Evolutionary conservation across 2,888 invertebrate genomes (phyloP).

Genomic region (Horisme vitalbata): DNA sequence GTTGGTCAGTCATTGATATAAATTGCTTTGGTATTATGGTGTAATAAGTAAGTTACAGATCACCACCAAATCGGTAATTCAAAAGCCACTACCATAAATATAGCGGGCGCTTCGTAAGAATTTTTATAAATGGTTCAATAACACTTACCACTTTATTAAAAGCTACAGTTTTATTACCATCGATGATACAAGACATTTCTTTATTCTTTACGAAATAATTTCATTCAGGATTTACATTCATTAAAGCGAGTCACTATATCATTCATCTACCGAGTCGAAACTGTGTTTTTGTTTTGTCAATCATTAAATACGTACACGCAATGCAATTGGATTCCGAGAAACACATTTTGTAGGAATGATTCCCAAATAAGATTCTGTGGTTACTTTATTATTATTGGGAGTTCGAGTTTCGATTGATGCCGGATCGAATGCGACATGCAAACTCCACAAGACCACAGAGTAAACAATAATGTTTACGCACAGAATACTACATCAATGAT

Average conservation of each 20-base stretch:
- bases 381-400: slow-evolving; percentile 65
- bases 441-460: slow-evolving; percentile 34
- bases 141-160: slow-evolving; percentile 24
- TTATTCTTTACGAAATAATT: slow-evolving; percentile 29
- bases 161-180: slow-evolving; percentile 19
- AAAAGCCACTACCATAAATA: slow-evolving; percentile 20
- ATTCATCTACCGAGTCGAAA: slow-evolving; percentile 37
- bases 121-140: slow-evolving; percentile 17
- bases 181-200: slow-evolving; percentile 15
- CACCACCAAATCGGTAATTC: slow-evolving; percentile 33
- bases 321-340: slow-evolving; percentile 58
- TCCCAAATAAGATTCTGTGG: slow-evolving; percentile 52
- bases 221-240: slow-evolving; percentile 34
- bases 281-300: slow-evolving; percentile 37
- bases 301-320: slow-evolving; percentile 42
- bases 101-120: slow-evolving; percentile 21
- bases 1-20: slow-evolving; percentile 55
- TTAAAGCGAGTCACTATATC: slow-evolving; percentile 37
- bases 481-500: slow-evolving; percentile 15
- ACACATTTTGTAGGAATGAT: slow-evolving; percentile 57
- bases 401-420: slow-evolving; percentile 57
- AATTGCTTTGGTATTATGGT: slow-evolving; percentile 46
- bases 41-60: slow-evolving; percentile 42
- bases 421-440: slow-evolving; percentile 50
- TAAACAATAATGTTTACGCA: slow-evolving; percentile 26